Evolutionary conservation across 2,797 vertebrate genomes (phyloP), one percentile per base, ranked within the genome.

Genomic region (Rhinella marina): DNA sequence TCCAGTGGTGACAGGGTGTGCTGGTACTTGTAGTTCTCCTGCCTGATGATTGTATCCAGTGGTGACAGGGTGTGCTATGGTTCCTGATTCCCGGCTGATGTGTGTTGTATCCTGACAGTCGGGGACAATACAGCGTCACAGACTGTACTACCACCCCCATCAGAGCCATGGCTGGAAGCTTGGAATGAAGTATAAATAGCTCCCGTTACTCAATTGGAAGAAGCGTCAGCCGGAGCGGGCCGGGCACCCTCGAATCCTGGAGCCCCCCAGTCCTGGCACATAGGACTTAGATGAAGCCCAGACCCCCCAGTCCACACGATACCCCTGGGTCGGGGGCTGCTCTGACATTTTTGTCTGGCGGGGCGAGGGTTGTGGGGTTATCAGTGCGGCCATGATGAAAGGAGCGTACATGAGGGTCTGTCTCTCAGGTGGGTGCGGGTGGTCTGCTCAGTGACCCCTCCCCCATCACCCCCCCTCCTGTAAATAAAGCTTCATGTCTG

Each of bases 121-220:
- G 7, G 62, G 41, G 70, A 75, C 32, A 66, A 6, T 27, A 11
- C 14, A n/a, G 21, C 57, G 57, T 61, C 19, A 61, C 59, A 29
- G 32, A 75, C 41, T 75, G 19, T 75, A 4, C 32, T 1, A 17
- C 68, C 17, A 16, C 62, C 29, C 66, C 19, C 70, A 48, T 17
- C 9, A 66, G 21, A n/a, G 41, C 62, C 1, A 48, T 5, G 32
- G 13, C 17, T 27, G 29, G 68, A 21, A 64, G 62, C 32, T 25
- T 27, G 32, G 83, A 85, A 48, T 29, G 66, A 56, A 41, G n/a
- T 76, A 85, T 59, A 85, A 41, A 76, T 85, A 76, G 83, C 83
- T 85, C 23, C 70, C 23, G 21, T 62, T 76, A 76, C 27, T 85
- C 56, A 41, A 80, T 25, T 78, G 25, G 0, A 32, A 57, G 1